Percentiles rank a stretch among this genome's conserved stretches.
Evolutionary conservation across 1,140 invertebrate species (phyloP).

Genomic region (Sipha flava): DNA sequence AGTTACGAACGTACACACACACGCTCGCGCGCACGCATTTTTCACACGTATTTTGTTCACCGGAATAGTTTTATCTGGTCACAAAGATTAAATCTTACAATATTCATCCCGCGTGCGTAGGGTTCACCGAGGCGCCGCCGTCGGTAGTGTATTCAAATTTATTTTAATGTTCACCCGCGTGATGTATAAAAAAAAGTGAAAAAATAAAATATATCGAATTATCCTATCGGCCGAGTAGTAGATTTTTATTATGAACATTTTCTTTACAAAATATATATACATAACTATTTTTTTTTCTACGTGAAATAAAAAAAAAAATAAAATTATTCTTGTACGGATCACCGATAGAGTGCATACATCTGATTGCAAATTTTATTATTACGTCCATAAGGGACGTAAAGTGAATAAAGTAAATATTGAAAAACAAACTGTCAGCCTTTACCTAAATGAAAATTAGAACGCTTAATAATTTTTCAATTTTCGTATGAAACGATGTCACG

Average conservation of each 20-base stretch:
- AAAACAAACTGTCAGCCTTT: background rate
- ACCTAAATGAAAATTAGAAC: background rate
- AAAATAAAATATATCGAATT: background rate
- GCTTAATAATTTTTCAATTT: constrained; percentile 4
- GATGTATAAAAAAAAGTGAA: background rate
- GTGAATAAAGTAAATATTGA: background rate
- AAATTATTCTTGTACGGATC: too few species aligned
- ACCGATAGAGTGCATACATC: too few species aligned
- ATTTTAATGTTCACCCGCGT: background rate
- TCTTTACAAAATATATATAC: too few species aligned
- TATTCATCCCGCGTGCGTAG: background rate
- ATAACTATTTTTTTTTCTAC: too few species aligned
- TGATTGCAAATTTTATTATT: too few species aligned
- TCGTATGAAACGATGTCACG: background rate
- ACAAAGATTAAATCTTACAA: background rate
- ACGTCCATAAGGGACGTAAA: too few species aligned
- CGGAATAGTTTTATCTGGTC: background rate
- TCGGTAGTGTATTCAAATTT: background rate
- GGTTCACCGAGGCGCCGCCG: background rate
- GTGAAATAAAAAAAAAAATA: too few species aligned
- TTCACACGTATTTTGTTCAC: background rate
- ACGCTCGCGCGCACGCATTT: background rate
- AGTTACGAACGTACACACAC: background rate
- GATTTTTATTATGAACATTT: too few species aligned
- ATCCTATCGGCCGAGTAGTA: background rate